Conservation (phyloP, 2,797 vertebrate genomes). For the Characodon lateralis region DNA sequence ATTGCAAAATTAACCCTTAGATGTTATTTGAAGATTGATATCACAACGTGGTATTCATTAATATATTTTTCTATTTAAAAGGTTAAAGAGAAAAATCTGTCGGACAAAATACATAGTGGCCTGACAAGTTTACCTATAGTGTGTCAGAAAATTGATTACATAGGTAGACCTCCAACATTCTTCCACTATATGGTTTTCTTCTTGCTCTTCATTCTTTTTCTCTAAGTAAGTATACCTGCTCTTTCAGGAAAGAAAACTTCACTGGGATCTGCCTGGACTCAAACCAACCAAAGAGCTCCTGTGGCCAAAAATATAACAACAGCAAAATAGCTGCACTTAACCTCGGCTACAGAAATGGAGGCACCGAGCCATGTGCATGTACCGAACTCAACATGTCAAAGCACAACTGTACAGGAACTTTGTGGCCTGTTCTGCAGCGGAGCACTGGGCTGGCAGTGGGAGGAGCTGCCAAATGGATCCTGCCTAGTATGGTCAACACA, state of each 20-base stretch:
- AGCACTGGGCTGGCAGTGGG: slow-evolving; percentile 17
- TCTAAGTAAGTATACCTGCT: slow-evolving; percentile 10
- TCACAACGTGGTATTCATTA: not conserved
- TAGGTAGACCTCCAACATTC: not conserved
- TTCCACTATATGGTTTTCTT: not conserved
- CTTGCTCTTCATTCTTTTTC: not conserved
- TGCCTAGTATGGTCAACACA: slow-evolving; percentile 24
- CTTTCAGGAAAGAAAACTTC: slow-evolving; percentile 38
- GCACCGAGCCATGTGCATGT: slow-evolving; percentile 28
- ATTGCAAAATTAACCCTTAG: not conserved
- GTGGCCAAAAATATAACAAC: slow-evolving; percentile 17
- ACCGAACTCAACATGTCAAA: slow-evolving; percentile 6
- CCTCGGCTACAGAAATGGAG: slow-evolving; percentile 29
- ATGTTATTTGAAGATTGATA: not conserved
- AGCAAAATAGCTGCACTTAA: slow-evolving; percentile 28
- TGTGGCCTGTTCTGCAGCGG: slow-evolving; percentile 28
- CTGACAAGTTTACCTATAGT: not conserved
- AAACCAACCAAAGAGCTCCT: slow-evolving; percentile 35
- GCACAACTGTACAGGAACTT: slow-evolving; percentile 29
- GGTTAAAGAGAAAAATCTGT: not conserved
- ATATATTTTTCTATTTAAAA: not conserved
- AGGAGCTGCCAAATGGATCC: slow-evolving; percentile 42
- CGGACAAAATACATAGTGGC: not conserved
- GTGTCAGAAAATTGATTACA: not conserved
- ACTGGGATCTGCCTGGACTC: slow-evolving; percentile 28